Evolutionary conservation across 2,888 invertebrate species (phyloP).

Genomic region (Amblyjoppa proteus): DNA sequence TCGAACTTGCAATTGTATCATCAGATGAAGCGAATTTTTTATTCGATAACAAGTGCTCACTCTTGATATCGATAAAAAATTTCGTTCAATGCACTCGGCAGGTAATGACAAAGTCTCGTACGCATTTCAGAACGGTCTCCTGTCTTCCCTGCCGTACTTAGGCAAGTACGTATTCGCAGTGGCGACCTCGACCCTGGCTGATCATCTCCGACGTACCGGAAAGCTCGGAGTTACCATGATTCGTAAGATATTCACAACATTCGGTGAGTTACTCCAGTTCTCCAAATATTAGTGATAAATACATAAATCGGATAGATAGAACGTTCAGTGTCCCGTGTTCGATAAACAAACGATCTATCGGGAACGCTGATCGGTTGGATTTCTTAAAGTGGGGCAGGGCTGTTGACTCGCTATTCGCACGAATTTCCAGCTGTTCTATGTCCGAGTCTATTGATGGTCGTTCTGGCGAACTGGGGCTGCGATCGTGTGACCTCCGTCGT

Average conservation of each 20-base stretch:
- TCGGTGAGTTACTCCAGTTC: conserved; percentile 85
- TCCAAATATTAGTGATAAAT: background rate
- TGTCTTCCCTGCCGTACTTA: conserved; percentile 94
- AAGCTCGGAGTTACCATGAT: conserved; percentile 91
- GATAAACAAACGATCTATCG: conserved; percentile 39
- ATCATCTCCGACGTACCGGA: conserved; percentile 89
- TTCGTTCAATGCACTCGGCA: background rate
- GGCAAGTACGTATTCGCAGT: conserved; percentile 94
- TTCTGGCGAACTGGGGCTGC: conserved; percentile 90
- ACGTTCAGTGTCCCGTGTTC: conserved; percentile 60
- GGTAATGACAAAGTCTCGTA: background rate
- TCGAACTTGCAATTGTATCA: too few species aligned
- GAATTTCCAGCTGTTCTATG: conserved; percentile 86
- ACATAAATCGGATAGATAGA: background rate
- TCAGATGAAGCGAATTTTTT: too few species aligned
- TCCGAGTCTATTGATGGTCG: conserved; percentile 91
- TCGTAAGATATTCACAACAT: conserved; percentile 89
- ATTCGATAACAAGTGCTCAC: too few species aligned
- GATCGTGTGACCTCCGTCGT: conserved; percentile 90
- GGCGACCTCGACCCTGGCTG: conserved; percentile 90
- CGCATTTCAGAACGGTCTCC: conserved; percentile 90
- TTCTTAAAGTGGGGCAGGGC: conserved; percentile 25
- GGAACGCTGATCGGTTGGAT: conserved; percentile 24
- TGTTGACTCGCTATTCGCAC: background rate
- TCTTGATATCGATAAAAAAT: background rate